A percentile compares a stretch with the other conserved stretches of the same genome.
phyloP scores from a whole-genome alignment of 2,113 vertebrate species.

The Labeo rohita region DNA sequence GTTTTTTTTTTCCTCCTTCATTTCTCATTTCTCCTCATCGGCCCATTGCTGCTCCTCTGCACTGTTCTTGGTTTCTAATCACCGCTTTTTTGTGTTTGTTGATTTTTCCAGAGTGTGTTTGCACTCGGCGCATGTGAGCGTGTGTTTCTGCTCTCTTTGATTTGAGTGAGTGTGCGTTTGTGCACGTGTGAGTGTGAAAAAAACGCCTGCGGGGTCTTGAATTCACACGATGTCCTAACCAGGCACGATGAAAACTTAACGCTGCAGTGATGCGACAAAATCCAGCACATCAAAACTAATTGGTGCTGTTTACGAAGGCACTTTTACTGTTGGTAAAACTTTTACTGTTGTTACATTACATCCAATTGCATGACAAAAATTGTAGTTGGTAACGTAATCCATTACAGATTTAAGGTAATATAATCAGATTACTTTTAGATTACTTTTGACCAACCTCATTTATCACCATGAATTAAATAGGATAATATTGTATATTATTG shows the following conservation, averaged over 20 bases:
- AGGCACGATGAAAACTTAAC: neutral
- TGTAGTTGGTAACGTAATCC: no score
- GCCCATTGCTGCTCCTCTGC: slow-evolving; percentile 7
- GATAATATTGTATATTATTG: no score
- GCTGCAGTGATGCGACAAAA: neutral
- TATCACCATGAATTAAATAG: no score
- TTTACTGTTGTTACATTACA: no score
- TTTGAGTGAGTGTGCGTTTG: neutral
- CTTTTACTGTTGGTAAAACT: no score
- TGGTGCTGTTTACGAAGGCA: neutral
- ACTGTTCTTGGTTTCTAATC: slow-evolving; percentile 42
- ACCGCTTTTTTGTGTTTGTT: slow-evolving; percentile 31
- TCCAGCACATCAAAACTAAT: neutral
- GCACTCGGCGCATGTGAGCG: neutral
- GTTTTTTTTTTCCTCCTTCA: neutral
- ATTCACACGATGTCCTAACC: neutral
- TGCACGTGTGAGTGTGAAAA: neutral
- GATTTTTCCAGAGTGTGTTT: slow-evolving; percentile 34
- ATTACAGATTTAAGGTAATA: no score
- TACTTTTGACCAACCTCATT: no score
- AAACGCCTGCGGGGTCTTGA: neutral
- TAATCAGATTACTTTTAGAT: no score
- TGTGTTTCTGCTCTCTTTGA: slow-evolving; percentile 18
- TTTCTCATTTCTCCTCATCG: neutral
- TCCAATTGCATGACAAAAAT: no score